Conservation (phyloP, 2,113 vertebrate genomes). For the Vimba vimba region DNA sequence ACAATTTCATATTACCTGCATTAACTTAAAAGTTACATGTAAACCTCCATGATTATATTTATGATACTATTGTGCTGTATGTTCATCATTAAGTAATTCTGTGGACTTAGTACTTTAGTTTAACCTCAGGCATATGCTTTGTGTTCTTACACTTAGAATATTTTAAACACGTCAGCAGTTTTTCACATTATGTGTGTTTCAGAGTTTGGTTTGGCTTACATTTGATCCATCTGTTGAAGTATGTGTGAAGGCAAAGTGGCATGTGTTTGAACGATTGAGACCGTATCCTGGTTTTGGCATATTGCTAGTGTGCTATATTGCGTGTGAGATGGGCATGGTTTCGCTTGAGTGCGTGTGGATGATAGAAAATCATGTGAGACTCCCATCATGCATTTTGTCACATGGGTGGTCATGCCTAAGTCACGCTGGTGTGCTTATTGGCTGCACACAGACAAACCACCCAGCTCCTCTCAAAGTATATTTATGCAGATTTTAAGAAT, state of each 20-base stretch:
- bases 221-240: constrained; percentile 17
- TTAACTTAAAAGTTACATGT: neutral
- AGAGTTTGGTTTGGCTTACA: constrained; percentile 24
- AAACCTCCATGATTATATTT: neutral
- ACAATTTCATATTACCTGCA: neutral
- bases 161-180: constrained; percentile 11
- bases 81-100: constrained; percentile 3
- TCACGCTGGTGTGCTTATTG: constrained; percentile 52
- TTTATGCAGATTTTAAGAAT: constrained; percentile 23
- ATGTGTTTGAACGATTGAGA: constrained; percentile 4
- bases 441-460: constrained; percentile 26
- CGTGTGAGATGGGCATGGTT: neutral
- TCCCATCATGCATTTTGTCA: constrained; percentile 66
- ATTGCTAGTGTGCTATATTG: neutral
- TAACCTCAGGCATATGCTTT: neutral
- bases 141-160: neutral
- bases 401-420: constrained; percentile 55
- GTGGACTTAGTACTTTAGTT: neutral
- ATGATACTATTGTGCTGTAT: neutral
- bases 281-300: constrained; percentile 6
- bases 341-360: neutral
- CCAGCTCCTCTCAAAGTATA: constrained; percentile 35
- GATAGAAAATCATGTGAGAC: constrained; percentile 40
- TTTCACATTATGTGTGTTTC: constrained; percentile 21
- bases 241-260: constrained; percentile 35